Evolutionary conservation across 2,888 invertebrate species (phyloP).

Genomic region (Ormia ochracea): DNA sequence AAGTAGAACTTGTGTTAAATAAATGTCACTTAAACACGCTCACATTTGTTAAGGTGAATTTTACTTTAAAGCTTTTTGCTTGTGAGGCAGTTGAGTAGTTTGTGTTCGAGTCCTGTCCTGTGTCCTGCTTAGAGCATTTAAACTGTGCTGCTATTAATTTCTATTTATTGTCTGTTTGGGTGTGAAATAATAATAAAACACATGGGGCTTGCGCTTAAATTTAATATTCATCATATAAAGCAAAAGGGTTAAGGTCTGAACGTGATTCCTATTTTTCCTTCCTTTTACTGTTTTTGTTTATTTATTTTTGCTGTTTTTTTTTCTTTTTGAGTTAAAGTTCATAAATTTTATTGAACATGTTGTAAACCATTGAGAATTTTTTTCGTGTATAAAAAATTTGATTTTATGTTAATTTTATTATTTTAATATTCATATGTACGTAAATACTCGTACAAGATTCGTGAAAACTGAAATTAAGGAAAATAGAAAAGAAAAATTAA

Average conservation of each 20-base stretch:
- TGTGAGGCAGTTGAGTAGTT: neutral
- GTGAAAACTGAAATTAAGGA: constrained; percentile 6
- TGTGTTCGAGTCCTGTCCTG: neutral
- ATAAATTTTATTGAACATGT: constrained; percentile 56
- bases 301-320: neutral
- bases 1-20: constrained; percentile 38
- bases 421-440: constrained; percentile 13
- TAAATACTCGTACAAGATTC: too few relatives aligned
- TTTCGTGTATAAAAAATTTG: constrained; percentile 52
- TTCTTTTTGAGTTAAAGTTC: constrained; percentile 14
- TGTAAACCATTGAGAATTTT: constrained; percentile 23
- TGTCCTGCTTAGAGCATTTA: neutral
- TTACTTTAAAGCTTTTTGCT: neutral
- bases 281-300: too few relatives aligned
- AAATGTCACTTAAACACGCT: constrained; percentile 57
- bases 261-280: too few relatives aligned
- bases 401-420: constrained; percentile 62
- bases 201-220: constrained; percentile 41
- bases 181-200: constrained; percentile 61
- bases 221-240: neutral
- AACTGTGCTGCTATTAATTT: constrained; percentile 50
- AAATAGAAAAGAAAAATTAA: constrained; percentile 20
- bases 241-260: constrained; percentile 29
- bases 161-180: constrained; percentile 62
- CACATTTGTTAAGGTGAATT: constrained; percentile 13